phyloP scores from a whole-genome alignment of 2,888 invertebrate genomes.

The Yponomeuta cagnagella region DNA sequence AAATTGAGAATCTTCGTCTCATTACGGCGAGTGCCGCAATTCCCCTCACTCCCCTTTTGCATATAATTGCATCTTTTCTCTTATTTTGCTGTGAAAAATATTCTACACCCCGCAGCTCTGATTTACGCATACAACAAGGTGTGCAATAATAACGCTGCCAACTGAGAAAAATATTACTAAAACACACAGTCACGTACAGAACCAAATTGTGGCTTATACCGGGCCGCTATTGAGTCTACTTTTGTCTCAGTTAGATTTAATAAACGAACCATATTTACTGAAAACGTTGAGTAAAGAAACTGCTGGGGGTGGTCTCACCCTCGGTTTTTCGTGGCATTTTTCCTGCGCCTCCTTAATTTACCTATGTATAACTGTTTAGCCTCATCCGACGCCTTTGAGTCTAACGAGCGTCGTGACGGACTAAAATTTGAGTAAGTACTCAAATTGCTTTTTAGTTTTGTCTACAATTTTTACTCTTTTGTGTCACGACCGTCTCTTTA shows the following conservation, averaged over 20 bases:
- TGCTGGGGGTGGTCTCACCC: constrained; percentile 56
- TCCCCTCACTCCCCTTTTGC: constrained; percentile 46
- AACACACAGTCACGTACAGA: constrained; percentile 26
- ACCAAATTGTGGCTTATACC: constrained; percentile 37
- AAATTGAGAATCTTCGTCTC: constrained; percentile 28
- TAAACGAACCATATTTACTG: constrained; percentile 56
- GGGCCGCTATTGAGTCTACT: constrained; percentile 36
- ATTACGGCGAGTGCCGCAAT: constrained; percentile 39
- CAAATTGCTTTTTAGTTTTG: constrained; percentile 14
- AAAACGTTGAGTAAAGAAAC: constrained; percentile 68
- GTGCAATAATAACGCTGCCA: constrained; percentile 69
- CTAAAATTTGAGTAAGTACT: constrained; percentile 31
- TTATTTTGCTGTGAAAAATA: constrained; percentile 50
- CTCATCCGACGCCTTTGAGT: constrained; percentile 59
- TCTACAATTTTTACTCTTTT: constrained; percentile 34
- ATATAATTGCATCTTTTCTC: constrained; percentile 73
- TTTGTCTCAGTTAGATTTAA: constrained; percentile 29
- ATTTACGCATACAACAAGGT: constrained; percentile 76
- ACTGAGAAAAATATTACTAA: constrained; percentile 63
- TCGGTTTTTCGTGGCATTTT: constrained; percentile 63
- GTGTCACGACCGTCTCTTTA: constrained; percentile 17
- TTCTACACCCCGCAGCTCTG: constrained; percentile 60
- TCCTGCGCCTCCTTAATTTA: constrained; percentile 62
- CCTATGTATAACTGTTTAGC: constrained; percentile 68
- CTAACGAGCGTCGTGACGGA: constrained; percentile 44